A percentile compares a stretch with the other conserved stretches of the same genome.
Evolutionary conservation across 2,113 vertebrate genomes (phyloP).

Genomic region (Chaenogobius annularis): DNA sequence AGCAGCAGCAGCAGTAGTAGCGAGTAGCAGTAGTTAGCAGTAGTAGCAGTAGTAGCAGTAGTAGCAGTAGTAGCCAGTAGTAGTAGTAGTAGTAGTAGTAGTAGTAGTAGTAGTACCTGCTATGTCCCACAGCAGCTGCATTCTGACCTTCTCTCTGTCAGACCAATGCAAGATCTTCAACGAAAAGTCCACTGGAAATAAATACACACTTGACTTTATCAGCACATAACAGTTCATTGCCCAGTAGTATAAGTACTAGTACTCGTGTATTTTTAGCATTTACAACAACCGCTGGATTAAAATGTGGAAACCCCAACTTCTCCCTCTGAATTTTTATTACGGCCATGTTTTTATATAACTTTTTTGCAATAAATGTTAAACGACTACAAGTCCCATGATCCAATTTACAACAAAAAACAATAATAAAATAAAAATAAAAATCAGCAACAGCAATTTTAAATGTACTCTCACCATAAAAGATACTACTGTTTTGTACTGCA

Average conservation of each 20-base stretch:
- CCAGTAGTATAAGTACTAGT: neutral
- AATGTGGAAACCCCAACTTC: neutral
- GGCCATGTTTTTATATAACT: neutral
- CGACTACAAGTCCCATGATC: neutral
- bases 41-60: too few species aligned
- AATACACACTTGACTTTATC: neutral
- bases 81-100: neutral
- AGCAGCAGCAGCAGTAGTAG: too few species aligned
- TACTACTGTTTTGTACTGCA: too few species aligned
- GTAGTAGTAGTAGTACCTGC: slow-evolving; percentile 76
- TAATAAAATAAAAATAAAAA: neutral
- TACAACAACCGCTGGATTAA: too few species aligned
- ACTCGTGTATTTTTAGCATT: too few species aligned
- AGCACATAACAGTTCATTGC: neutral
- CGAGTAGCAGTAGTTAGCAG: too few species aligned
- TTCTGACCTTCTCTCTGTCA: slow-evolving; percentile 81
- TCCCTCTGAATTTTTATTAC: neutral
- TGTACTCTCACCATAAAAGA: too few species aligned
- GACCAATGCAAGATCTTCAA: slow-evolving; percentile 89
- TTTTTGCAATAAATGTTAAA: slow-evolving; percentile 1
- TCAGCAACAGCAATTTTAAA: neutral
- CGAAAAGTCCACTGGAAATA: slow-evolving; percentile 84
- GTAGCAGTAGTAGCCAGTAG: too few species aligned
- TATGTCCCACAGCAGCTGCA: slow-evolving; percentile 90
- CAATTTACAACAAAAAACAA: neutral